Percentiles rank a stretch among this genome's conserved stretches.
Evolutionary conservation across 2,797 vertebrate species (phyloP).

Genomic region (Uromys caudimaculatus): DNA sequence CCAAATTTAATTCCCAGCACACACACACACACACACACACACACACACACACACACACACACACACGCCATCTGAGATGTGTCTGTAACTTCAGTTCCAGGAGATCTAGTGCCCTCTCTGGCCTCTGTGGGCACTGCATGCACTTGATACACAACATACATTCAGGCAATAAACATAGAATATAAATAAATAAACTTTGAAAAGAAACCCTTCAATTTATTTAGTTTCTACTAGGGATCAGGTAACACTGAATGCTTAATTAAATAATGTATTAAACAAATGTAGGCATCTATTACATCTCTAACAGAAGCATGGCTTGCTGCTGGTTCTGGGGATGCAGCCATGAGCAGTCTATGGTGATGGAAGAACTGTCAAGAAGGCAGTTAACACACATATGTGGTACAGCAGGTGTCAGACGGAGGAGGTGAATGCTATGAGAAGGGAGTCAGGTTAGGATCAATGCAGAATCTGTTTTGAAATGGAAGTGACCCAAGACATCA

Average conservation of each 20-base stretch:
- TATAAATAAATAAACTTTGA: not conserved
- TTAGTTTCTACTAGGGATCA: slow-evolving; percentile 4
- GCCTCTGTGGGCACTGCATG: not conserved
- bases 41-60: not conserved
- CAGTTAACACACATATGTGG: not conserved
- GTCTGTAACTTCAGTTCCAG: not conserved
- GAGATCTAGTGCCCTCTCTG: not conserved
- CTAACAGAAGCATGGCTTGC: not conserved
- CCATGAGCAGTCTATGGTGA: not conserved
- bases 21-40: not conserved
- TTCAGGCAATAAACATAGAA: not conserved
- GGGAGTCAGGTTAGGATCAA: not conserved
- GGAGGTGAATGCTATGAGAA: not conserved
- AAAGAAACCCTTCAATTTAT: not conserved
- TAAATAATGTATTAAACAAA: not conserved
- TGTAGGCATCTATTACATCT: not conserved
- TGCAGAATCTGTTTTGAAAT: not conserved
- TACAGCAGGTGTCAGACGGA: not conserved
- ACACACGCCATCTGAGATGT: too few species aligned
- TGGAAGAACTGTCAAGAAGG: not conserved
- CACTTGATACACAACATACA: not conserved
- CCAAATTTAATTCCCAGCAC: not conserved
- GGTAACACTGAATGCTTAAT: not conserved
- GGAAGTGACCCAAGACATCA: not conserved
- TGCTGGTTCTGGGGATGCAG: not conserved